phyloP scores from a whole-genome alignment of 2,888 invertebrate genomes.

The Parasteatoda lunata region DNA sequence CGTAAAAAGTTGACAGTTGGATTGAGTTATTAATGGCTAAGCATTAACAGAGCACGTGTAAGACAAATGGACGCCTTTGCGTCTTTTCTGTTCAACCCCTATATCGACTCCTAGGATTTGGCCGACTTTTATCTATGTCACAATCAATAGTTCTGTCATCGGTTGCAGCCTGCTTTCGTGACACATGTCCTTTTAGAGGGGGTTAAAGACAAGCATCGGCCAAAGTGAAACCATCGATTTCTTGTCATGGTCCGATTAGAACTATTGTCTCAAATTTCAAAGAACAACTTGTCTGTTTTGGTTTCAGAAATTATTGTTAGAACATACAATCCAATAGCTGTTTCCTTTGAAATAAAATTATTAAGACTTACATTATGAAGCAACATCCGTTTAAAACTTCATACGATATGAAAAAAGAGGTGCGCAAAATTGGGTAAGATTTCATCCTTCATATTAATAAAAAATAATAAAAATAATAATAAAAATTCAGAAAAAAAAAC shows the following conservation, averaged over 20 bases:
- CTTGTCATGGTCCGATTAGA: slow-evolving; percentile 56
- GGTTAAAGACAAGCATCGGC: slow-evolving; percentile 36
- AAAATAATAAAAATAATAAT: too few relatives aligned
- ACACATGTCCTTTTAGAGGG: slow-evolving; percentile 59
- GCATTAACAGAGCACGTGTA: slow-evolving; percentile 34
- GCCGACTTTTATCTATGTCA: slow-evolving; percentile 57
- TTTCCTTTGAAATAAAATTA: background rate
- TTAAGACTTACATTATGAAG: too few relatives aligned
- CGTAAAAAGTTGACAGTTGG: slow-evolving; percentile 47
- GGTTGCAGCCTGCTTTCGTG: slow-evolving; percentile 47
- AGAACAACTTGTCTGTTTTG: slow-evolving; percentile 21
- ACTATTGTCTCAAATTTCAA: slow-evolving; percentile 48
- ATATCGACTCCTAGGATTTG: slow-evolving; percentile 57
- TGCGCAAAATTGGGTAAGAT: too few relatives aligned
- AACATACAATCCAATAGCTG: slow-evolving; percentile 6
- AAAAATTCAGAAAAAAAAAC: too few relatives aligned
- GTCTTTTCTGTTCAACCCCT: slow-evolving; percentile 31
- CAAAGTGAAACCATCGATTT: slow-evolving; percentile 50
- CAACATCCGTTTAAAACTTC: too few relatives aligned
- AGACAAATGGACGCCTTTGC: slow-evolving; percentile 45
- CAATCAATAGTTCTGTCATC: slow-evolving; percentile 65
- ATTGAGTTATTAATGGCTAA: slow-evolving; percentile 47
- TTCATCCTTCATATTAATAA: too few relatives aligned
- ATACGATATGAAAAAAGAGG: too few relatives aligned
- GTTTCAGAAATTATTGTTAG: background rate